Evolutionary conservation across 2,797 vertebrate species (phyloP).

Genomic region (Lerista edwardsae): DNA sequence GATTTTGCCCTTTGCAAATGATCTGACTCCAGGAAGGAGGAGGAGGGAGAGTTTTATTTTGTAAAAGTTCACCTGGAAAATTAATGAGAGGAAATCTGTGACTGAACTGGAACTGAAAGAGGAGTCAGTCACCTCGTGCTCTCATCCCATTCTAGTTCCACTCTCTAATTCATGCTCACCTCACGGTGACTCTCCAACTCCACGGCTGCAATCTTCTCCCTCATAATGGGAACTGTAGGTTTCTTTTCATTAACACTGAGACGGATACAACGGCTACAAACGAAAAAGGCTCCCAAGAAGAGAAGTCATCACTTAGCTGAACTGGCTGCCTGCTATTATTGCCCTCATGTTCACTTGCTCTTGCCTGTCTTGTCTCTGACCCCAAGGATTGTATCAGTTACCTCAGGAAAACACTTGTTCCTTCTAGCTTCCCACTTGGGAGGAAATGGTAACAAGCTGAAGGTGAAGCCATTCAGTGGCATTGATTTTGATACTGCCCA

Average conservation of each 20-base stretch:
- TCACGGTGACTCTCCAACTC: background rate
- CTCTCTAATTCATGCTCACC: conserved; percentile 18
- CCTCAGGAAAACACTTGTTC: conserved; percentile 52
- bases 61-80: background rate
- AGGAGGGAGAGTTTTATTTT: background rate
- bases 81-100: background rate
- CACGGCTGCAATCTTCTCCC: background rate
- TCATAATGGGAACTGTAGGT: accelerated
- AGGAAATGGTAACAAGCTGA: conserved; percentile 48
- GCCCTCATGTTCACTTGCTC: background rate
- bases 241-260: background rate
- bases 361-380: conserved; percentile 40
- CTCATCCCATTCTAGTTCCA: conserved; percentile 13
- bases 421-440: conserved; percentile 8
- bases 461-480: background rate
- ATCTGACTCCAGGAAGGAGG: background rate
- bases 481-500: background rate
- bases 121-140: conserved; percentile 15
- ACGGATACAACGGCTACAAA: conserved; percentile 13
- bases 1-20: background rate
- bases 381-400: conserved; percentile 55
- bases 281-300: conserved; percentile 18
- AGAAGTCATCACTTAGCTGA: conserved; percentile 45
- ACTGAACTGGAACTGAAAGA: conserved; percentile 29
- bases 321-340: conserved; percentile 44